Percentiles rank a stretch among this genome's conserved stretches.
Conservation (phyloP, 2,113 vertebrate species). For the Poeciliopsis retropinna region DNA sequence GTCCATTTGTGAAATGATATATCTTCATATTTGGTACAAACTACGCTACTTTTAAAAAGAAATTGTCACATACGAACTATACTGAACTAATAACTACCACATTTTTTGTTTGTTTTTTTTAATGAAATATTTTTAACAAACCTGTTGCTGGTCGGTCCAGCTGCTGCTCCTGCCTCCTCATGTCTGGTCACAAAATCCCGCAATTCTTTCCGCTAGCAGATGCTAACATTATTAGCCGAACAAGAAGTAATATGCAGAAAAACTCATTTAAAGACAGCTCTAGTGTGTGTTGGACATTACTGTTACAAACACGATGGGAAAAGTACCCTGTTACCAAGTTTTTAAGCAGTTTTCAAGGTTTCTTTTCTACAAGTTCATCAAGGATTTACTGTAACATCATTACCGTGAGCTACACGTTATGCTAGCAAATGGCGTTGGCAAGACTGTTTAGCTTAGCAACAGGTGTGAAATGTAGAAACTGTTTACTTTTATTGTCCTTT, state of each 20-base stretch:
- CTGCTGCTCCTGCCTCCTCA: constrained; percentile 68
- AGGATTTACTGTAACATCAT: not conserved
- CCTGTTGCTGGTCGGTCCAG: constrained; percentile 54
- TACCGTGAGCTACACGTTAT: not conserved
- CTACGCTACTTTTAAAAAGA: too few species aligned
- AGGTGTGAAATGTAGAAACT: not conserved
- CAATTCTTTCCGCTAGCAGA: not conserved
- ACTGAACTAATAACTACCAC: too few species aligned
- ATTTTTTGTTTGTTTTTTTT: too few species aligned
- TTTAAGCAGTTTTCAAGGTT: not conserved
- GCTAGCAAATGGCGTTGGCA: not conserved
- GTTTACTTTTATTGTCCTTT: not conserved
- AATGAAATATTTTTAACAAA: constrained; percentile 26
- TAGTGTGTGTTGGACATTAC: not conserved
- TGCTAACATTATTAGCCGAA: not conserved
- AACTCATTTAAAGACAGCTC: not conserved
- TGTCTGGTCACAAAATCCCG: constrained; percentile 14
- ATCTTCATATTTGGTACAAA: not conserved
- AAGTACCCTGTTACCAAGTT: not conserved
- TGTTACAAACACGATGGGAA: not conserved
- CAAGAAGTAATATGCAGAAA: not conserved
- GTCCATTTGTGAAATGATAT: not conserved
- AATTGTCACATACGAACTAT: not conserved
- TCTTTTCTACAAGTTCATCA: not conserved
- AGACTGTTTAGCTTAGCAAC: not conserved